phyloP scores from a whole-genome alignment of 2,113 vertebrate genomes.

The Phodopus roborovskii region DNA sequence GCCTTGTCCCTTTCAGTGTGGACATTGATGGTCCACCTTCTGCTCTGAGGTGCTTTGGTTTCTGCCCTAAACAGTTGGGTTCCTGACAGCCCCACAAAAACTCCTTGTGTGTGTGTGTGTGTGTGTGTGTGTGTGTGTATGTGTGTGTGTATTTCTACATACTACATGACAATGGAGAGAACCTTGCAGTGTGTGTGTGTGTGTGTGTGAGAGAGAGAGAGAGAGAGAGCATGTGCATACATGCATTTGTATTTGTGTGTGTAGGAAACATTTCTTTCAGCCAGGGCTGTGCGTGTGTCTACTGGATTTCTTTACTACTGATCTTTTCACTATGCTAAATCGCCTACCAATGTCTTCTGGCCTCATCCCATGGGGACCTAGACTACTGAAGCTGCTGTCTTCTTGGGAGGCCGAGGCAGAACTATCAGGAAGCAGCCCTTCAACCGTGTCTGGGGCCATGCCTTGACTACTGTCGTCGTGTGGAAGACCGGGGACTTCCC shows the following conservation, averaged over 20 bases:
- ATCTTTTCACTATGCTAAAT: constrained; percentile 64
- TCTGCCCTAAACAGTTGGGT: constrained; percentile 14
- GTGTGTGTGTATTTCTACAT: constrained; percentile 60
- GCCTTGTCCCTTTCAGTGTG: neutral
- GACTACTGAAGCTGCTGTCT: constrained; percentile 52
- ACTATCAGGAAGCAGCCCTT: constrained; percentile 35
- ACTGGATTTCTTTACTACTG: constrained; percentile 86
- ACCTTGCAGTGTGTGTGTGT: constrained; percentile 52
- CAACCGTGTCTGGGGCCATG: constrained; percentile 37
- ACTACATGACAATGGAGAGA: constrained; percentile 68
- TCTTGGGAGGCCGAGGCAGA: neutral
- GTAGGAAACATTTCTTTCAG: constrained; percentile 72
- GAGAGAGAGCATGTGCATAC: neutral
- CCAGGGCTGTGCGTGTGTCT: neutral
- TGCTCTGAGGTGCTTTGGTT: constrained; percentile 44
- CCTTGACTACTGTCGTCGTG: constrained; percentile 73
- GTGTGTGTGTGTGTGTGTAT: constrained; percentile 34
- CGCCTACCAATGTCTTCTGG: constrained; percentile 71
- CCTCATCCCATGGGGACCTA: constrained; percentile 68
- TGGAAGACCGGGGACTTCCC: constrained; percentile 15
- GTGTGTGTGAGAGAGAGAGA: too few species aligned
- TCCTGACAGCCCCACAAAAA: constrained; percentile 33
- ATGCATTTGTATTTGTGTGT: neutral
- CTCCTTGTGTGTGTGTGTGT: neutral
- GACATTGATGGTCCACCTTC: constrained; percentile 33